A percentile compares a stretch with the other conserved stretches of the same genome.
Evolutionary conservation across 2,888 invertebrate genomes (phyloP).

Genomic region (Thymelicus acteon): DNA sequence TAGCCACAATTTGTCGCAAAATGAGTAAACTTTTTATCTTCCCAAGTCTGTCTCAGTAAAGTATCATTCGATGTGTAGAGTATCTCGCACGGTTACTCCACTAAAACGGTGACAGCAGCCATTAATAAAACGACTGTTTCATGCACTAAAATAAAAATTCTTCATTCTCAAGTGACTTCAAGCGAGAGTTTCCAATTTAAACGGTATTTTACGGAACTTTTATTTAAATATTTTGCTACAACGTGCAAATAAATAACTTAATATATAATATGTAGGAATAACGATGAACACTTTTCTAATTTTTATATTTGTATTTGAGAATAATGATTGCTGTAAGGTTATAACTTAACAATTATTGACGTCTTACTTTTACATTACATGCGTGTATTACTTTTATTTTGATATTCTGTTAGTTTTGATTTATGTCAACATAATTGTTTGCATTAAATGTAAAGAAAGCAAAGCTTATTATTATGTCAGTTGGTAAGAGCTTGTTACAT

Average conservation of each 20-base stretch:
- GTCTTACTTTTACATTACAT: neutral
- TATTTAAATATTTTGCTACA: neutral
- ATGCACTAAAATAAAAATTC: conserved; percentile 26
- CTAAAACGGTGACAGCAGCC: conserved; percentile 12
- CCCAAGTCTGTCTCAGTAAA: conserved; percentile 16
- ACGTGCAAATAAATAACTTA: conserved; percentile 1
- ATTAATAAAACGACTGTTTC: conserved; percentile 18
- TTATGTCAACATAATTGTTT: neutral
- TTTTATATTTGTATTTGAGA: too few relatives aligned
- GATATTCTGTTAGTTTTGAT: neutral
- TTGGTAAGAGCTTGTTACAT: conserved; percentile 1
- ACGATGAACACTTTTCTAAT: too few relatives aligned
- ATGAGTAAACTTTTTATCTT: conserved; percentile 34
- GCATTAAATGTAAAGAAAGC: neutral
- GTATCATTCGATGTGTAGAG: conserved; percentile 21
- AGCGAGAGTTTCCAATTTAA: conserved; percentile 16
- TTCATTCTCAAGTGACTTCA: conserved; percentile 22
- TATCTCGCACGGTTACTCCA: conserved; percentile 15
- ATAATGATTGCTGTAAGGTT: too few relatives aligned
- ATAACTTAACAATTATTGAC: too few relatives aligned
- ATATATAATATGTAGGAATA: neutral
- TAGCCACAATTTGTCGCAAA: conserved; percentile 33
- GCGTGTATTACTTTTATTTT: too few relatives aligned
- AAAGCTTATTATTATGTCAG: neutral
- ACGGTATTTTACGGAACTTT: conserved; percentile 6